Base-by-base conservation (phyloP, 2,888 invertebrate species). In the Drosophila merina region DNA sequence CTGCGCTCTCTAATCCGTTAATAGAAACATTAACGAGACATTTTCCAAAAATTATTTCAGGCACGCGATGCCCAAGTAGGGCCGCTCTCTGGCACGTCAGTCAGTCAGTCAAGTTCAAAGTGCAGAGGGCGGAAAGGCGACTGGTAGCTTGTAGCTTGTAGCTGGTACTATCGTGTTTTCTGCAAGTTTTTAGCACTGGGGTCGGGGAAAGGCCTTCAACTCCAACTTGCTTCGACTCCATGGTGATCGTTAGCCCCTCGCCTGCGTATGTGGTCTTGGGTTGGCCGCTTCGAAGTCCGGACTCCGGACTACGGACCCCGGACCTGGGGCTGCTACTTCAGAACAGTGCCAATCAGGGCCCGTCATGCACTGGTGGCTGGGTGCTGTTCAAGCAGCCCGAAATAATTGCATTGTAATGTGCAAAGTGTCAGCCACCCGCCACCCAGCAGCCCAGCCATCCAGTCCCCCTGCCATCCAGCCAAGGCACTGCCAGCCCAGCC, bases 11-110 rank as follows among this genome's bases (percentile, higher is more conserved):
- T 88, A 90, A 89, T 89, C 88, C 88, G 84, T 89, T 89, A 89
- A 90, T 89, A 88, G 88, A 89, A 89, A 89, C 89, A 90, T 90
- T 90, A 90, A 88, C 89, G 81, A 88, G 86, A 80, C 84, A 84
- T 80, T 78, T 84, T 86, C 73, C 57, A 73, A 80, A 88, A 89
- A 89, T 89, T 81, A 85, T 88, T 86, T 82, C 74, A 51, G 80
- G 77, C 89, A 90, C 89, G 90, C 90, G 83, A 90, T 80, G 36
- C n/a, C 36, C n/a, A 66, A 77, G 76, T 77, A 76, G 68, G 71
- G 54, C 70, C 71, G 77, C 71, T 76, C 84, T 77, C 76, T 71
- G 71, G 79, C 74, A 74, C 83, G 36, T 36, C 36, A 42, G 14
- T 14, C 40, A 12, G 82, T 85, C 83, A 83, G 83, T 83, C 85